Evolutionary conservation across 2,797 vertebrate genomes (phyloP).

Genomic region (Hydrophis major): DNA sequence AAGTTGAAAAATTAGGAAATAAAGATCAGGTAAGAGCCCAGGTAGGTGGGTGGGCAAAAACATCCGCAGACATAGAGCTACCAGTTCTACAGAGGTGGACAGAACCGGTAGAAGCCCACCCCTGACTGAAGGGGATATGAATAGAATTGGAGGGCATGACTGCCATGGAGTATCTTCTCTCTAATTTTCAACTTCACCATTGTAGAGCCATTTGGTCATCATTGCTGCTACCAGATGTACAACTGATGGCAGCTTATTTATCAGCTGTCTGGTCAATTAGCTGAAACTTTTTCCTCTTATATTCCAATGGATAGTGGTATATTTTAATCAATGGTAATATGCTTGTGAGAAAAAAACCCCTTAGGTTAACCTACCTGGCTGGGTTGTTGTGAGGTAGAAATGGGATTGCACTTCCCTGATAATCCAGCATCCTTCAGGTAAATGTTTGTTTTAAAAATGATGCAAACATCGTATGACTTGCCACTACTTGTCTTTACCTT

Average conservation of each 20-base stretch:
- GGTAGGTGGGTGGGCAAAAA: no score
- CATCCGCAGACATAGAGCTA: no score
- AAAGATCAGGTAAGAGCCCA: no score
- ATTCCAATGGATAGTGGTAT: background rate
- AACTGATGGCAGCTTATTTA: background rate
- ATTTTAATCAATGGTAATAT: background rate
- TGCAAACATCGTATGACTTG: constrained; percentile 34
- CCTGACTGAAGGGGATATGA: background rate
- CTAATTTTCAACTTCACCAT: background rate
- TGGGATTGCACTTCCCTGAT: background rate
- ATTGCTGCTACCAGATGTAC: no score
- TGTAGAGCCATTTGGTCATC: background rate
- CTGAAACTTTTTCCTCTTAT: background rate
- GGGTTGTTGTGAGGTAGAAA: constrained; percentile 14
- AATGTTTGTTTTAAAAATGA: constrained; percentile 6
- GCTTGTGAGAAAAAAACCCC: background rate
- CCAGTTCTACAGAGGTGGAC: no score
- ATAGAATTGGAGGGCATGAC: background rate
- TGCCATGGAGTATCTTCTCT: background rate
- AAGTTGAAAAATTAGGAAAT: no score
- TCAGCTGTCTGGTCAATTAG: background rate
- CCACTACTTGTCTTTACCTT: constrained; percentile 52
- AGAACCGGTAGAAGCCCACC: no score
- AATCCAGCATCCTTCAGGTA: background rate
- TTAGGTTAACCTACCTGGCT: background rate